Percentiles rank a stretch among this genome's conserved stretches.
phyloP scores from a whole-genome alignment of 1,140 invertebrate genomes.

The Drosophila serrata region DNA sequence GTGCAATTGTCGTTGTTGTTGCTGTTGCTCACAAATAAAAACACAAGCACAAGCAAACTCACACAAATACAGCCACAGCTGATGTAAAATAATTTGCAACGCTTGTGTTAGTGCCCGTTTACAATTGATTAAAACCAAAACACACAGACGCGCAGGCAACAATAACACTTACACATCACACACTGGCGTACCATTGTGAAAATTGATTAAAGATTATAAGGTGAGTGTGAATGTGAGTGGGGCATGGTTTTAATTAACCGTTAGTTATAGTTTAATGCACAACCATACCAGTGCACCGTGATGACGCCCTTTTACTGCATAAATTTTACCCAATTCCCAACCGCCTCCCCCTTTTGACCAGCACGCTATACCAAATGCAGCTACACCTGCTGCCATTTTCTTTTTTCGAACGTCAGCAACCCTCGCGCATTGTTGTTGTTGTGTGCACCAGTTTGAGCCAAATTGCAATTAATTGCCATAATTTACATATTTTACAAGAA shows the following conservation, averaged over 20 bases:
- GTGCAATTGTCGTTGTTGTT: slow-evolving; percentile 65
- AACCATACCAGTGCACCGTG: slow-evolving; percentile 12
- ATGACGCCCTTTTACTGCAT: slow-evolving; percentile 74
- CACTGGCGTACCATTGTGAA: slow-evolving; percentile 60
- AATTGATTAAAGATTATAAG: slow-evolving; percentile 81
- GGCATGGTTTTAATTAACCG: slow-evolving; percentile 62
- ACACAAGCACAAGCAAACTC: slow-evolving; percentile 45
- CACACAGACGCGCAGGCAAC: slow-evolving; percentile 54
- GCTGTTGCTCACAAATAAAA: slow-evolving; percentile 50
- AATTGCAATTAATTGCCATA: slow-evolving; percentile 77
- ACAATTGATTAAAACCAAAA: slow-evolving; percentile 83
- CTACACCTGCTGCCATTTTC: slow-evolving; percentile 79
- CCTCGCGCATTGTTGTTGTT: slow-evolving; percentile 50
- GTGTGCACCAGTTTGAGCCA: slow-evolving; percentile 53
- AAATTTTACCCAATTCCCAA: slow-evolving; percentile 43
- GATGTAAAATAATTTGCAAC: slow-evolving; percentile 78
- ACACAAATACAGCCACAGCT: slow-evolving; percentile 62
- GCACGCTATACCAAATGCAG: slow-evolving; percentile 36
- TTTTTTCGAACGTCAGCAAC: slow-evolving; percentile 66
- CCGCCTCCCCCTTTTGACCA: background rate
- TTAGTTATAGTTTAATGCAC: slow-evolving; percentile 55
- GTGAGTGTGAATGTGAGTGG: slow-evolving; percentile 52
- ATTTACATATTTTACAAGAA: slow-evolving; percentile 74
- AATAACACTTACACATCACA: slow-evolving; percentile 39
- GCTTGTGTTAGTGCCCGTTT: slow-evolving; percentile 72